Evolutionary conservation across 2,797 vertebrate species (phyloP).

Genomic region (Brachyalestes nurse): DNA sequence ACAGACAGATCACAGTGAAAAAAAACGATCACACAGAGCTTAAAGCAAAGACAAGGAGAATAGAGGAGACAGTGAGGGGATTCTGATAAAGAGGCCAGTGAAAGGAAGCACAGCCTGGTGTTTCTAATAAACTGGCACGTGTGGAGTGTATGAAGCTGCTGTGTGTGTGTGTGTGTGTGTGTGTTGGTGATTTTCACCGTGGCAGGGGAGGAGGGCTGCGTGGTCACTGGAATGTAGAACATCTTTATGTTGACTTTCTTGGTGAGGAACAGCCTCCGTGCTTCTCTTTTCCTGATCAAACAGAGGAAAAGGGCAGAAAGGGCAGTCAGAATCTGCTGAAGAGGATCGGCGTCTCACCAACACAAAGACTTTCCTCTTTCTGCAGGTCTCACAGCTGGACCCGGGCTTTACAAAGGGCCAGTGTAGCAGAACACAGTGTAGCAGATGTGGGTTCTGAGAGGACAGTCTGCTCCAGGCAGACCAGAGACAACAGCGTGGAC

Average conservation of each 20-base stretch:
- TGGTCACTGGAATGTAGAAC: slow-evolving; percentile 88
- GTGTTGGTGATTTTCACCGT: slow-evolving; percentile 65
- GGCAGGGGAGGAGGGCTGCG: slow-evolving; percentile 31
- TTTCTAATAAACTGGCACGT: neutral
- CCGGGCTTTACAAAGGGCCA: neutral
- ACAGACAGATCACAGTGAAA: neutral
- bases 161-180: neutral
- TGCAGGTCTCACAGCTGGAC: neutral
- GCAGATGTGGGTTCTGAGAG: too few species aligned
- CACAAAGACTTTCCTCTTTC: too few species aligned
- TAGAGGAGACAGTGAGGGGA: too few species aligned
- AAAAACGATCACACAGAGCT: neutral
- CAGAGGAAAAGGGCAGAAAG: slow-evolving; percentile 3
- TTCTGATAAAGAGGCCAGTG: neutral
- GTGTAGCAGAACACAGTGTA: neutral
- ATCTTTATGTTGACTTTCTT: slow-evolving; percentile 88
- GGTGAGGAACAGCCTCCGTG: slow-evolving; percentile 84
- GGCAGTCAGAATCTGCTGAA: neutral
- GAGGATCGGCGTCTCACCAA: too few species aligned
- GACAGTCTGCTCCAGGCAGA: neutral
- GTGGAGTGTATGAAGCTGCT: neutral
- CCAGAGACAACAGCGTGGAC: too few species aligned
- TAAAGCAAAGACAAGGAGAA: too few species aligned
- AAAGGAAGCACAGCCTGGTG: neutral
- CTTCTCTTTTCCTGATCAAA: slow-evolving; percentile 87